phyloP scores from a whole-genome alignment of 2,797 vertebrate species.

The Avahi laniger region DNA sequence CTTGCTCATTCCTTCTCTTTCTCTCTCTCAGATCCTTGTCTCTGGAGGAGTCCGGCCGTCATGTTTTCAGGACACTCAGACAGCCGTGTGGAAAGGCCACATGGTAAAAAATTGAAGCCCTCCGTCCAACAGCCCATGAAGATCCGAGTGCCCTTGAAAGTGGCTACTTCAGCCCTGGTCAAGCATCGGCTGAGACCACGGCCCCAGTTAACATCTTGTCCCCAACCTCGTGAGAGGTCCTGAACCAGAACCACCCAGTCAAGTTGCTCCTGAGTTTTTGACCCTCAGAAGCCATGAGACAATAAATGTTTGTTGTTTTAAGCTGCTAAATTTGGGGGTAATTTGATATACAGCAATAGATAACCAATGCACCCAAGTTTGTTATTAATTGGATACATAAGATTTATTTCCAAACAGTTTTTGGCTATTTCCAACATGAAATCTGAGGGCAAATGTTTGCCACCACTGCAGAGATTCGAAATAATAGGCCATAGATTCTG shows the following conservation, averaged over 20 bases:
- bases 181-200: not conserved
- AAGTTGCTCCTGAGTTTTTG: not conserved
- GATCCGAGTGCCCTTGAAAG: not conserved
- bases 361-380: not conserved
- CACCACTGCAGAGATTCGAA: not conserved
- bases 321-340: not conserved
- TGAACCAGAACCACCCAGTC: not conserved
- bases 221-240: rapidly evolving
- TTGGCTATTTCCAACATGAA: slow-evolving; percentile 4
- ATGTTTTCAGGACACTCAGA: not conserved
- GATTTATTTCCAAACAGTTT: not conserved
- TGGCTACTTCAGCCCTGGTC: no score
- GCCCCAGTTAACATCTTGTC: not conserved
- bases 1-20: not conserved
- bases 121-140: not conserved
- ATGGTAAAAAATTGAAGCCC: not conserved
- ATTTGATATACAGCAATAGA: not conserved
- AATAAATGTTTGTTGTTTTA: not conserved
- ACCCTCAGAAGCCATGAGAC: not conserved
- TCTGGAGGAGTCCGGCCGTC: not conserved
- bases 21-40: not conserved
- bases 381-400: not conserved
- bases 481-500: not conserved
- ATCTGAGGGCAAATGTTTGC: not conserved
- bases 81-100: not conserved